phyloP scores from a whole-genome alignment of 53 echinoderm and acorn worm genomes.

The Stichopus horrens region DNA sequence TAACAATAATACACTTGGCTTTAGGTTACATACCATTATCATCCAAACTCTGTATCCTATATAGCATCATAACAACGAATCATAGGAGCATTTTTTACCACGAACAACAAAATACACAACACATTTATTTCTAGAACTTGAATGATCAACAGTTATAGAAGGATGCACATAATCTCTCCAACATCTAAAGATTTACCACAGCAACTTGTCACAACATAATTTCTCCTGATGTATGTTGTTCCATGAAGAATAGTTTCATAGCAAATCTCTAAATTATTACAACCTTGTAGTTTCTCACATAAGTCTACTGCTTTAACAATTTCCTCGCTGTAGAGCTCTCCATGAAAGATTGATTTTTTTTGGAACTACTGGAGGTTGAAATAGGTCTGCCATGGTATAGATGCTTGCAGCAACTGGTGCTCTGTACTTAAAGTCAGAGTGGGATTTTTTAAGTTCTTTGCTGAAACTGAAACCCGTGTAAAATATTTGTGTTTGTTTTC shows the following conservation, averaged over 20 bases:
- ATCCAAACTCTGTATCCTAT: not conserved
- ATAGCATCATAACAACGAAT: not conserved
- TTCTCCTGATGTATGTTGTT: no score
- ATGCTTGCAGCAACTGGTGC: no score
- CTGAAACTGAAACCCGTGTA: slow-evolving; percentile 34
- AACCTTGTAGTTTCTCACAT: not conserved
- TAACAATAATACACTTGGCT: no score
- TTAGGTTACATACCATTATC: no score
- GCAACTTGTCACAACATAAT: slow-evolving; percentile 21
- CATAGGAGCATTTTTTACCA: no score
- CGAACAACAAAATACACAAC: no score
- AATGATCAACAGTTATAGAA: not conserved
- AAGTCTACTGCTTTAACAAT: slow-evolving; percentile 1
- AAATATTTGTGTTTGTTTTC: slow-evolving; percentile 50
- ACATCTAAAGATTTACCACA: slow-evolving; percentile 20
- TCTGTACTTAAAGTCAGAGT: slow-evolving; percentile 9
- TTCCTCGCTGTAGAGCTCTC: slow-evolving; percentile 16
- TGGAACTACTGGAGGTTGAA: slow-evolving; percentile 10
- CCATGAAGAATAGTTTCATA: not conserved
- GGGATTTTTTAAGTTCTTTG: slow-evolving; percentile 5
- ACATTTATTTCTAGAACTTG: not conserved
- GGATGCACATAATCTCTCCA: slow-evolving; percentile 29
- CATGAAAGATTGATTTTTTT: not conserved
- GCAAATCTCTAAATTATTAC: slow-evolving; percentile 26
- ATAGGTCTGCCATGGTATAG: not conserved